Conservation (phyloP, 2,113 vertebrate species). For the Astatoreochromis straeleni region DNA sequence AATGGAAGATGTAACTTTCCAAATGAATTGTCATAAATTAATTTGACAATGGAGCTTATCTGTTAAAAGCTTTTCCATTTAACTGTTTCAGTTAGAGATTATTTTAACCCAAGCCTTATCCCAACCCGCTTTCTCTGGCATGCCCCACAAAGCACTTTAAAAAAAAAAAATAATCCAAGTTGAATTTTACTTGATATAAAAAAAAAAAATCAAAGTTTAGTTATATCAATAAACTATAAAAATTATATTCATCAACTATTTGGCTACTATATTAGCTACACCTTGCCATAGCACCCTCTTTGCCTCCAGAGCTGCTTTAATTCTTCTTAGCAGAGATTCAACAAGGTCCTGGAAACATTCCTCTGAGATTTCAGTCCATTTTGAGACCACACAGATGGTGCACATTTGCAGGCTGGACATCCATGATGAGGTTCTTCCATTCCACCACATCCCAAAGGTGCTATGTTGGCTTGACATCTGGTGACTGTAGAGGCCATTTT, state of each 20-base stretch:
- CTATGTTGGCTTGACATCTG: background rate
- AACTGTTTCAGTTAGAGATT: background rate
- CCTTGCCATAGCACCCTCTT: background rate
- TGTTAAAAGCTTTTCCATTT: background rate
- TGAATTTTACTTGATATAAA: background rate
- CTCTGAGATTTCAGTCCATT: background rate
- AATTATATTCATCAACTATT: background rate
- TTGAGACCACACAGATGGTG: background rate
- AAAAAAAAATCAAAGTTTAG: fast-evolving
- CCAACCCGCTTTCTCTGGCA: background rate
- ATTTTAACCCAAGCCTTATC: background rate
- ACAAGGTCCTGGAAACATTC: background rate
- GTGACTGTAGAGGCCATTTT: background rate
- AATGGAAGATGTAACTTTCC: background rate
- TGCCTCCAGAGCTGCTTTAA: background rate
- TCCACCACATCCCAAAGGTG: background rate
- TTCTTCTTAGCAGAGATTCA: background rate
- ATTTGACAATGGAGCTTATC: background rate
- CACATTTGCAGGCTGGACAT: background rate
- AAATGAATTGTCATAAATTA: background rate
- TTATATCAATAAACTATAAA: background rate
- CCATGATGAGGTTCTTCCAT: background rate
- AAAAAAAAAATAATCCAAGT: background rate
- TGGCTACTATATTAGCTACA: background rate
- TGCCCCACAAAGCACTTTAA: fast-evolving